Conservation (phyloP, 2,888 invertebrate genomes). For the Drosophila subsilvestris region DNA sequence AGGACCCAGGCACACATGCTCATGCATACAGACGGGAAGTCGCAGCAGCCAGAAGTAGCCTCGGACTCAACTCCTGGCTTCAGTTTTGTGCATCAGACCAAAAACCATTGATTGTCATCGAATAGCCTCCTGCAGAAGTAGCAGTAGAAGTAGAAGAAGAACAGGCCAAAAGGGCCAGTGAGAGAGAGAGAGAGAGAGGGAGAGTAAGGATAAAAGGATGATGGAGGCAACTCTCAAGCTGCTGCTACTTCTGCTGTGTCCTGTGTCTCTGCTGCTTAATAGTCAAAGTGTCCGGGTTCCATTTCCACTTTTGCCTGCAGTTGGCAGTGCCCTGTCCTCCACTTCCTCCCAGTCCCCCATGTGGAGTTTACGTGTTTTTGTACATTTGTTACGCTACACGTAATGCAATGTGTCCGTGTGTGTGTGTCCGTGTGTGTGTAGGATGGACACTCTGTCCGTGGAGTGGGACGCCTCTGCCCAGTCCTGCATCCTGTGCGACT, state of each 20-base stretch:
- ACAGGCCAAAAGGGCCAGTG: not conserved
- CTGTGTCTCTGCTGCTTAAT: slow-evolving; percentile 46
- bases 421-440: slow-evolving; percentile 10
- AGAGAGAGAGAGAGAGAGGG: slow-evolving; percentile 38
- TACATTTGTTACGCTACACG: slow-evolving; percentile 78
- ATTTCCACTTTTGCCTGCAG: slow-evolving; percentile 59
- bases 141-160: slow-evolving; percentile 20
- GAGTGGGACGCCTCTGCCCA: not conserved
- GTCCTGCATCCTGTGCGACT: slow-evolving; percentile 37
- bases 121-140: slow-evolving; percentile 58
- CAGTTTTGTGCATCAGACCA: slow-evolving; percentile 80
- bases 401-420: slow-evolving; percentile 62
- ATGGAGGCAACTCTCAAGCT: slow-evolving; percentile 48
- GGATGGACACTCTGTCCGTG: slow-evolving; percentile 4
- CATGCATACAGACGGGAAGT: not conserved
- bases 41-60: slow-evolving; percentile 50
- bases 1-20: slow-evolving; percentile 48
- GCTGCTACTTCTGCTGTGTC: slow-evolving; percentile 17
- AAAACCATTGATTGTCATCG: slow-evolving; percentile 84
- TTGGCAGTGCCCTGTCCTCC: slow-evolving; percentile 53
- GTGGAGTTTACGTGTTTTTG: slow-evolving; percentile 73
- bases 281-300: slow-evolving; percentile 49
- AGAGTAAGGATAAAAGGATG: slow-evolving; percentile 17
- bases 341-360: slow-evolving; percentile 27
- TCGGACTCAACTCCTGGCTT: slow-evolving; percentile 32